These are phyloP conservation scores for Henricia sp. DNA, from an alignment of 53 echinoderm and acorn worm species.

Conservation along the genomic window DNA sequence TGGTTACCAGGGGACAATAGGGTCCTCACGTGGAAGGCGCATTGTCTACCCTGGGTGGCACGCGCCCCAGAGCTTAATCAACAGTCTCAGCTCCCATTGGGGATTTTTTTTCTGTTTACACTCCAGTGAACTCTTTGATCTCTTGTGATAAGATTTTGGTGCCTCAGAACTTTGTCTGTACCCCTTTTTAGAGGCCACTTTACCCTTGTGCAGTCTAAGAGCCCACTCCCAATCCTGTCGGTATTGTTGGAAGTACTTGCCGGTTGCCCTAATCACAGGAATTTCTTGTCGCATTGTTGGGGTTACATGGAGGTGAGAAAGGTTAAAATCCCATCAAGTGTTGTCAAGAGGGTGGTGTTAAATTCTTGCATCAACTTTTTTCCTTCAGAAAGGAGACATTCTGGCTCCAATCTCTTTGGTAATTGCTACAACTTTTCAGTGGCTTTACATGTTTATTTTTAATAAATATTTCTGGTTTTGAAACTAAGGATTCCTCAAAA, in stretches of 20 bases:
- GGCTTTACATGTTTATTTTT: too few relatives aligned
- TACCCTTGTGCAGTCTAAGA: neutral
- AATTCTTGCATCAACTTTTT: slow-evolving; percentile 31
- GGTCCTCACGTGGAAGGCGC: slow-evolving; percentile 47
- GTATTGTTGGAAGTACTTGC: slow-evolving; percentile 10
- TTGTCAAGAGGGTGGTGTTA: slow-evolving; percentile 42
- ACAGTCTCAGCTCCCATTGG: slow-evolving; percentile 34
- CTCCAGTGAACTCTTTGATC: slow-evolving; percentile 54
- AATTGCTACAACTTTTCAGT: too few relatives aligned
- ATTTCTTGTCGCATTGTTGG: neutral
- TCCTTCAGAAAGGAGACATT: neutral
- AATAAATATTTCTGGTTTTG: too few relatives aligned
- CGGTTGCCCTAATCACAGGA: slow-evolving; percentile 20
- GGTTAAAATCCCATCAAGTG: slow-evolving; percentile 57
- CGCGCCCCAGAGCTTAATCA: slow-evolving; percentile 56
- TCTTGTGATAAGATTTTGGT: slow-evolving; percentile 46
- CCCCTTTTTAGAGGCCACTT: neutral
- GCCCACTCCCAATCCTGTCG: neutral
- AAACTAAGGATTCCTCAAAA: too few relatives aligned
- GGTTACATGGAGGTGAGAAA: slow-evolving; percentile 31
- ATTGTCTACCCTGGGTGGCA: slow-evolving; percentile 54
- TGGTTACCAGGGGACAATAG: slow-evolving; percentile 56
- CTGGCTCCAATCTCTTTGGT: too few relatives aligned
- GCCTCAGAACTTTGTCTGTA: slow-evolving; percentile 30
- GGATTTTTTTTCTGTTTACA: slow-evolving; percentile 38